These are phyloP conservation scores for Corella eumyota DNA, from an alignment of 23 tunicate genomes.

Conservation along the genomic window DNA sequence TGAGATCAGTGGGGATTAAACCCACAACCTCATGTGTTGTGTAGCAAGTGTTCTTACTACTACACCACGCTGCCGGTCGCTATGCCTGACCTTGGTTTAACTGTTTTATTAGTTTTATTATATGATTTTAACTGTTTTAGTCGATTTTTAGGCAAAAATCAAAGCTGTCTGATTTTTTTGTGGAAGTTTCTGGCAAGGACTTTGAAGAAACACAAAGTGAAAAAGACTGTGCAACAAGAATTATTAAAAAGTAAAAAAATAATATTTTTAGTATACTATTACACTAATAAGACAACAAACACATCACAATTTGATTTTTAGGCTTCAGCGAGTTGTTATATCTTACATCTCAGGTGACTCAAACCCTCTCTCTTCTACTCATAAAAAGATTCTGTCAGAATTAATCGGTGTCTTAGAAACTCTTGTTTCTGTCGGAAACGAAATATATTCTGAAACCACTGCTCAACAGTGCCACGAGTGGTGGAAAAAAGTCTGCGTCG, in stretches of 20 bases:
- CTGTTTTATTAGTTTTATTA: too few species aligned
- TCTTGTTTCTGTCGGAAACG: not conserved
- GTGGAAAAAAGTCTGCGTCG: conserved; percentile 29
- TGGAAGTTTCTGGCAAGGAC: conserved; percentile 12
- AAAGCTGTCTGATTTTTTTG: conserved; percentile 1
- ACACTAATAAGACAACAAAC: not conserved
- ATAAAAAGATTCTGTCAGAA: conserved; percentile 23
- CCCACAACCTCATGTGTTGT: too few species aligned
- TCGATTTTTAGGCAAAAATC: conserved; percentile 11
- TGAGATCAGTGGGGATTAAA: too few species aligned
- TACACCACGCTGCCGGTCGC: too few species aligned
- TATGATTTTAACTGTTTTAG: too few species aligned
- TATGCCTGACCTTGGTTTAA: too few species aligned
- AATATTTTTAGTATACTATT: too few species aligned
- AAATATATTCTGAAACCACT: not conserved
- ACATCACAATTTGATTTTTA: not conserved
- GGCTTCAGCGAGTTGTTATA: conserved; percentile 47
- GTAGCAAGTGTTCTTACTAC: too few species aligned
- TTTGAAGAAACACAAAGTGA: conserved; percentile 7
- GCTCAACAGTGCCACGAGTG: conserved; percentile 24
- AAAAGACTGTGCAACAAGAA: conserved; percentile 2
- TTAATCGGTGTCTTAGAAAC: conserved; percentile 7
- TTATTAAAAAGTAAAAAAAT: conserved; percentile 14
- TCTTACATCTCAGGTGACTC: conserved; percentile 27
- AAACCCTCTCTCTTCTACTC: conserved; percentile 24